These are phyloP conservation scores for Hirtodrosophila confusa DNA, from an alignment of 2,888 invertebrate genomes.

Conservation along the genomic window DNA sequence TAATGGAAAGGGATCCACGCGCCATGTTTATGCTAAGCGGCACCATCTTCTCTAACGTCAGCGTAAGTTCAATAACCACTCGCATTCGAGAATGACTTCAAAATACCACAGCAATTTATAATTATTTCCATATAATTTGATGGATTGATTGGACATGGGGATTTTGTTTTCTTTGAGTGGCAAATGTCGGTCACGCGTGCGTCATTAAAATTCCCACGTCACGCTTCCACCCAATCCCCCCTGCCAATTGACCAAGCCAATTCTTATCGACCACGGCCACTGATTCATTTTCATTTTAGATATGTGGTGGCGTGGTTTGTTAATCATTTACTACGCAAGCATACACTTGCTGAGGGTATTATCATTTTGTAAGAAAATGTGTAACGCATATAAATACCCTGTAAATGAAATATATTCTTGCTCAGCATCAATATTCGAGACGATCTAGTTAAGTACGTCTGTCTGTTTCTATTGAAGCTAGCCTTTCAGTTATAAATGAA, in stretches of 20 bases:
- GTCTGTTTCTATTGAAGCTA: no score
- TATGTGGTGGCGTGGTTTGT: constrained; percentile 2
- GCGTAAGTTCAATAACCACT: constrained; percentile 88
- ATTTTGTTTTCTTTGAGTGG: constrained; percentile 1
- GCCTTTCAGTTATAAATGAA: no score
- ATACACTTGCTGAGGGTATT: no score
- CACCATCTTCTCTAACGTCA: constrained; percentile 98
- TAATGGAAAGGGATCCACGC: constrained; percentile 93
- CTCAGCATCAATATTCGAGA: no score
- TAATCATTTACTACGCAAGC: neutral
- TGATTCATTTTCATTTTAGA: constrained; percentile 21
- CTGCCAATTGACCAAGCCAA: constrained; percentile 1
- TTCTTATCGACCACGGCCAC: constrained; percentile 8
- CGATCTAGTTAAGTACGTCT: no score
- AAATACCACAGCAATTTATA: neutral
- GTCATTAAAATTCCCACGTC: constrained; percentile 18
- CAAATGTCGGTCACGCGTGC: constrained; percentile 11
- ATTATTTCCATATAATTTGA: constrained; percentile 8
- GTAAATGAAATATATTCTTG: no score
- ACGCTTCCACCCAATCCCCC: neutral
- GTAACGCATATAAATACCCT: no score
- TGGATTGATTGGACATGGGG: constrained; percentile 9
- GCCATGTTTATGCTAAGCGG: constrained; percentile 95
- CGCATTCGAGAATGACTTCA: neutral
- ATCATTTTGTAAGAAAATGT: no score